Base-by-base conservation (phyloP, 2,113 vertebrate genomes). In the Heterotis niloticus region DNA sequence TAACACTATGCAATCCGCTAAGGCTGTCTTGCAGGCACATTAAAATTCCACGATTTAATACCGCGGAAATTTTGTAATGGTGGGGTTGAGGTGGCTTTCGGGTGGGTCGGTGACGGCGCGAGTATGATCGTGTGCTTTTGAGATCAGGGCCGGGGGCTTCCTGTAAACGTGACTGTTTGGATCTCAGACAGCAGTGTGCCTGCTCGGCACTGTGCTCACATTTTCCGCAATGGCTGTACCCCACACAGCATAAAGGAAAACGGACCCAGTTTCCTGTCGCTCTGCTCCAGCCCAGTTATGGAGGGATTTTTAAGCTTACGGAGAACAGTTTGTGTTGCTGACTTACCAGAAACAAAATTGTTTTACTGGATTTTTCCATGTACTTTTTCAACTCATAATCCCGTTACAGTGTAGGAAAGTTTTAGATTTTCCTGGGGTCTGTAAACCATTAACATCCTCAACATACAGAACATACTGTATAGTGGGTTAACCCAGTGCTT, bases 31-130 rank as follows among this genome's bases (percentile, higher is more conserved):
- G 66, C 84, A 85, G 77, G 84, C 73, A 82, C 76, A 84, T 84
- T 85, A 78, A 85, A 81, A 84, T 78, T 77, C 54, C 70, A 83
- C 75, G 72, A 82, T 87, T 51, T 81, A 73, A 85, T 80, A 75
- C 78, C 83, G 73, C 75, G 72, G 64, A 69, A 29, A 17, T 75
- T 60, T 75, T 72, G 51, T 68, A 81, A 81, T 80, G 23, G 64
- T 72, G 78, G 80, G 80, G 59, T 59, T 59, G 34, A 28, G 52
- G 59, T 20, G 29, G 69, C 28, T 28, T 18, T 23, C 64, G 9
- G 59, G 75, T 13, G 1, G 20, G 1, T 0, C 5, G 70, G 18
- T 12, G 20, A 20, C 16, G n/a, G 17, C 11, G 29, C 69, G 9
- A 20, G 12, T 9, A 18, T 10, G 62, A 20, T 18, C 10, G 54